These are phyloP conservation scores for Polydrusus pterygomalis DNA, from an alignment of 2,888 invertebrate species.

Conservation along the genomic window DNA sequence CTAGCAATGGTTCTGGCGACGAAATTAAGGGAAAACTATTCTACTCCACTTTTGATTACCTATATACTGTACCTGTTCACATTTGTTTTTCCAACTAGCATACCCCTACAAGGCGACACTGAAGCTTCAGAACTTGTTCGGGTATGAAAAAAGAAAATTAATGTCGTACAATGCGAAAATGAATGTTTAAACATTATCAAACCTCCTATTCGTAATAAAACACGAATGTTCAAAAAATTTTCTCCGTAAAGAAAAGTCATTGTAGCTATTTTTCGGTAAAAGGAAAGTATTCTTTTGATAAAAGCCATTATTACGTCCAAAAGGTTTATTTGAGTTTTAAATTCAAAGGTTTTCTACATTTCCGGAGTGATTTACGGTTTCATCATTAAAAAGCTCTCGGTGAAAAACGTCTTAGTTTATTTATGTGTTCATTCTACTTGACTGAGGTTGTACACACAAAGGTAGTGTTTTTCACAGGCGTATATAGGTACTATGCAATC, in stretches of 20 bases:
- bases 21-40: no score
- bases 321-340: neutral
- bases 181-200: no score
- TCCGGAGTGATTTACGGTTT: constrained; percentile 1
- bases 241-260: neutral
- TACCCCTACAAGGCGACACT: no score
- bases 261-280: constrained; percentile 2
- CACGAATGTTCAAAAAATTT: neutral
- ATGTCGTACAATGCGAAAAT: no score
- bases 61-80: no score
- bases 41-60: no score
- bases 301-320: constrained; percentile 2
- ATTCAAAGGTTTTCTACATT: constrained; percentile 6
- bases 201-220: no score
- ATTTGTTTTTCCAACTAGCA: no score
- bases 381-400: constrained; percentile 5
- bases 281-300: neutral
- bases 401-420: constrained; percentile 5
- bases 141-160: no score
- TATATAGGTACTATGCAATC: no score
- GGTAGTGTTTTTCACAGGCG: neutral
- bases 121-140: no score
- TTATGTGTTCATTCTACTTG: neutral
- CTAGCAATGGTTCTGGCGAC: no score
- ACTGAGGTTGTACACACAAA: constrained; percentile 5